Percentiles rank a stretch among this genome's conserved stretches.
These are phyloP conservation scores for Nyctereutes procyonoides DNA, from an alignment of 2,113 vertebrate genomes.

Conservation along the genomic window DNA sequence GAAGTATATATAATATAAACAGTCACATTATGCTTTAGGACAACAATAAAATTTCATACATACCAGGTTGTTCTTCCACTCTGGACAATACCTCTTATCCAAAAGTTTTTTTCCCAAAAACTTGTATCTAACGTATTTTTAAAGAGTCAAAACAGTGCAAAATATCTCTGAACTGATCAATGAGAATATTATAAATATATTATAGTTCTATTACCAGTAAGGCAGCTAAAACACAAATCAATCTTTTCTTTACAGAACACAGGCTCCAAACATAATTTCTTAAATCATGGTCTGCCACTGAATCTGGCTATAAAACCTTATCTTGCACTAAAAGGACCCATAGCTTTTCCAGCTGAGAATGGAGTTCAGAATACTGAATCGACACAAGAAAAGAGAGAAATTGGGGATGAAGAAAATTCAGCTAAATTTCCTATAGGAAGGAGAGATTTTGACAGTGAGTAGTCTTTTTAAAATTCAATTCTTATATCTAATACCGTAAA, in stretches of 20 bases:
- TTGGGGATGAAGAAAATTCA: conserved; percentile 86
- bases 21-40: not conserved
- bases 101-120: not conserved
- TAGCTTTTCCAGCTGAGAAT: conserved; percentile 84
- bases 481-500: conserved; percentile 17
- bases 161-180: not conserved
- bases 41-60: not conserved
- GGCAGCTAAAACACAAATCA: conserved; percentile 55
- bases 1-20: conserved; percentile 30
- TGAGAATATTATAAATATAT: not conserved
- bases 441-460: conserved; percentile 93
- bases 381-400: conserved; percentile 88
- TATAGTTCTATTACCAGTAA: conserved; percentile 32
- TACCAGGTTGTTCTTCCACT: conserved; percentile 17
- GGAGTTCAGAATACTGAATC: conserved; percentile 84
- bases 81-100: not conserved
- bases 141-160: not conserved
- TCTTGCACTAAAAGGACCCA: conserved; percentile 84
- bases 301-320: conserved; percentile 83
- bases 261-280: conserved; percentile 81
- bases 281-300: conserved; percentile 80
- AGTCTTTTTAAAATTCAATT: conserved; percentile 67
- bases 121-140: conserved; percentile 60
- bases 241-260: conserved; percentile 82
- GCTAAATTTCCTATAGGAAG: conserved; percentile 89